Percentiles rank a stretch among this genome's conserved stretches.
Evolutionary conservation across 2,888 invertebrate genomes (phyloP).

Genomic region (Pseudanteris insignis): DNA sequence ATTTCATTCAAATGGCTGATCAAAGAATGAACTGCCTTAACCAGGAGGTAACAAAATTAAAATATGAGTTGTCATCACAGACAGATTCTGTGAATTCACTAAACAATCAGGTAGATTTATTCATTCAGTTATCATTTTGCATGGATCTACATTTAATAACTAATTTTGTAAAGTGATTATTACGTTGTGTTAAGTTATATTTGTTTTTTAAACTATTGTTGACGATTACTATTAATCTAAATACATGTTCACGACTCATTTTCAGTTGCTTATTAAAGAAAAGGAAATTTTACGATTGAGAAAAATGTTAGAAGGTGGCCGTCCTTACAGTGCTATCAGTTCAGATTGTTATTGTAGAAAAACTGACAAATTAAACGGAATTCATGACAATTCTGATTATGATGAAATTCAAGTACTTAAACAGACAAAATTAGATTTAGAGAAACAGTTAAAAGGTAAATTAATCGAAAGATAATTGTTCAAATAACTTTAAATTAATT

Average conservation of each 20-base stretch:
- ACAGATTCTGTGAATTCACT: constrained; percentile 56
- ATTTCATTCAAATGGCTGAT: constrained; percentile 61
- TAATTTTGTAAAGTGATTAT: background rate
- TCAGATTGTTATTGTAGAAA: constrained; percentile 75
- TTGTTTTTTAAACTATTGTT: no score
- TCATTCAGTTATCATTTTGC: background rate
- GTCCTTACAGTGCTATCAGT: constrained; percentile 72
- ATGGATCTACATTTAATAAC: background rate
- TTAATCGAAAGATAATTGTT: constrained; percentile 5
- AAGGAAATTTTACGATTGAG: constrained; percentile 77
- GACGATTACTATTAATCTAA: no score
- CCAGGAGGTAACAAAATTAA: constrained; percentile 61
- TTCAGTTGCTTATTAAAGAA: constrained; percentile 66
- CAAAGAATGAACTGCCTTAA: constrained; percentile 60
- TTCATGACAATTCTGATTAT: constrained; percentile 37
- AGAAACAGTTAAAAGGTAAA: constrained; percentile 68
- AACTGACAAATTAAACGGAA: constrained; percentile 62
- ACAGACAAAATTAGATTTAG: constrained; percentile 71
- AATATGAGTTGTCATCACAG: constrained; percentile 57
- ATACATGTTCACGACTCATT: no score
- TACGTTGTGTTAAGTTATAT: no score
- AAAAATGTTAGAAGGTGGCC: constrained; percentile 76
- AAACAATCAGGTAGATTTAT: constrained; percentile 59
- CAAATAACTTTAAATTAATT: constrained; percentile 1
- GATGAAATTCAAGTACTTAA: constrained; percentile 71